Conservation (phyloP, 2,888 invertebrate species). For the Dynastes tityus region DNA sequence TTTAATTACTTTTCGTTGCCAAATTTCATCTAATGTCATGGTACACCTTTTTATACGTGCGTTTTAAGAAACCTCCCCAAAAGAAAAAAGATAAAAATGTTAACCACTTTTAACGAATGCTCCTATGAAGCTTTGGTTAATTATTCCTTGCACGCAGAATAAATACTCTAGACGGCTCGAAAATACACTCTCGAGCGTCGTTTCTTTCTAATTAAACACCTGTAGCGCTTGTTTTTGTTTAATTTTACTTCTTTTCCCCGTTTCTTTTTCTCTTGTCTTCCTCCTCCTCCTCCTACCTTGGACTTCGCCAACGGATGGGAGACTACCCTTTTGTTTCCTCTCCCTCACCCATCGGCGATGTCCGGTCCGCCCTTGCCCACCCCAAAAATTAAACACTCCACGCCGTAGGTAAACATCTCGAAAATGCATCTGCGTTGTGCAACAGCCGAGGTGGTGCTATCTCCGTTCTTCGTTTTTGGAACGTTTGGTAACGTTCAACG, state of each 20-base stretch:
- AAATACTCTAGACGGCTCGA: neutral
- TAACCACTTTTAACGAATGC: neutral
- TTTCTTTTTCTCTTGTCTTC: constrained; percentile 24
- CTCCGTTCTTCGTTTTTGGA: neutral
- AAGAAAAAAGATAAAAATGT: neutral
- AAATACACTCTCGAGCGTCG: constrained; percentile 3
- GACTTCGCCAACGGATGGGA: neutral
- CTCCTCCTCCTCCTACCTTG: constrained; percentile 1
- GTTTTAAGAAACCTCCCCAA: too few species aligned
- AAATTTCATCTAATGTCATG: too few species aligned
- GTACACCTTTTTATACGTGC: too few species aligned
- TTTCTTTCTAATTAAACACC: constrained; percentile 44
- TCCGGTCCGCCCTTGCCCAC: constrained; percentile 11
- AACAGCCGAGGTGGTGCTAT: constrained; percentile 35
- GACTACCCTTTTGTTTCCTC: neutral
- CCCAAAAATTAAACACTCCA: constrained; percentile 43
- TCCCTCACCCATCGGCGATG: neutral
- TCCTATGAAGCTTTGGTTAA: neutral
- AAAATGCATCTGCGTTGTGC: constrained; percentile 36
- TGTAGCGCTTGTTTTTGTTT: constrained; percentile 46
- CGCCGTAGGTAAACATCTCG: constrained; percentile 43
- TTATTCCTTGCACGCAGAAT: constrained; percentile 18
- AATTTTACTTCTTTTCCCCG: constrained; percentile 37
- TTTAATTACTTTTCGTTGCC: too few species aligned
- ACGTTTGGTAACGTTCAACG: constrained; percentile 43